A percentile compares a stretch with the other conserved stretches of the same genome.
phyloP scores from a whole-genome alignment of 2,113 vertebrate species.

The Raja brachyura region DNA sequence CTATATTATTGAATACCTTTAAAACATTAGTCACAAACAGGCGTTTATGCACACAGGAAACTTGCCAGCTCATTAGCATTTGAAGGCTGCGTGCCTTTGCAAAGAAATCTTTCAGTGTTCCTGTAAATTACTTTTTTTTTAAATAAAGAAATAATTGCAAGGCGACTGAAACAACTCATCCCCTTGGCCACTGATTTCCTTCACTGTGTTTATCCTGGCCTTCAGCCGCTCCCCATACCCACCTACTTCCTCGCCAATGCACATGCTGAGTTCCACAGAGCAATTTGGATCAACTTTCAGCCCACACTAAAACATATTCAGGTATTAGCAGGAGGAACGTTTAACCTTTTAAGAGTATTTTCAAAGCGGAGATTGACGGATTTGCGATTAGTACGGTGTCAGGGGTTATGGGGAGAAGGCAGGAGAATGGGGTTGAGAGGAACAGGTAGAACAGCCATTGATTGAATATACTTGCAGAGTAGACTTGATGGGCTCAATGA shows the following conservation, averaged over 20 bases:
- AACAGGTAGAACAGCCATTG: too few species aligned
- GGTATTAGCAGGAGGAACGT: not conserved
- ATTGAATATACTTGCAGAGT: too few species aligned
- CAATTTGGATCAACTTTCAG: not conserved
- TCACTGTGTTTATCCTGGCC: conserved; percentile 2
- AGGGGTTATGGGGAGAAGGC: too few species aligned
- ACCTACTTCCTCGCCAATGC: not conserved
- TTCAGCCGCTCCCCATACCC: not conserved
- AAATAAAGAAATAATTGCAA: not conserved
- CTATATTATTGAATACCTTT: not conserved
- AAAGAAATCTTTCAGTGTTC: conserved; percentile 24
- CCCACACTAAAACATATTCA: not conserved
- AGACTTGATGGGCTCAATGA: too few species aligned
- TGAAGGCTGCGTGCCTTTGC: not conserved
- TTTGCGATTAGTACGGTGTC: too few species aligned
- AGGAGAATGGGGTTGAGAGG: too few species aligned
- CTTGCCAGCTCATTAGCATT: not conserved
- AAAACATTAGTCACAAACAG: not conserved
- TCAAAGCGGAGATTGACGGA: too few species aligned
- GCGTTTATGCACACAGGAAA: not conserved
- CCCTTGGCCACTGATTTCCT: conserved; percentile 8
- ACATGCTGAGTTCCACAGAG: not conserved
- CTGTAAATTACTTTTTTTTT: not conserved
- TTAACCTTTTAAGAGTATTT: not conserved
- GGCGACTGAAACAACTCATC: conserved; percentile 25